phyloP scores from a whole-genome alignment of 2,888 invertebrate genomes.

The Fragum fragum region DNA sequence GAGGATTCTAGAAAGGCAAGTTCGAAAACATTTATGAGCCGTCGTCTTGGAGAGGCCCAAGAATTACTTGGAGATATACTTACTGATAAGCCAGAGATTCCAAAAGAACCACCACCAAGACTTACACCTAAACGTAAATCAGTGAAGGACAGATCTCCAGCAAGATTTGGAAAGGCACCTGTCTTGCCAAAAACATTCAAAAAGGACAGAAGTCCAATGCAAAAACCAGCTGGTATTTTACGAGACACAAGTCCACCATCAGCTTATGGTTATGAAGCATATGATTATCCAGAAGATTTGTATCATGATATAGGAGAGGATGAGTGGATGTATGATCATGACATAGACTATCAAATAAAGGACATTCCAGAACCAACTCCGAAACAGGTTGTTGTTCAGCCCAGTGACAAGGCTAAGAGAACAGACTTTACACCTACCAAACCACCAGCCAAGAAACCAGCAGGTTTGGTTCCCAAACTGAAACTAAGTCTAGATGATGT shows the following conservation, averaged over 20 bases:
- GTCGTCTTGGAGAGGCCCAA: conserved; percentile 78
- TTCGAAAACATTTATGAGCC: conserved; percentile 70
- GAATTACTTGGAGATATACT: conserved; percentile 79
- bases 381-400: conserved; percentile 32
- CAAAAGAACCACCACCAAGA: conserved; percentile 62
- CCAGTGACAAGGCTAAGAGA: conserved; percentile 1
- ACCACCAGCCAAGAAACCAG: conserved; percentile 36
- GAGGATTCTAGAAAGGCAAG: conserved; percentile 47
- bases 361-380: conserved; percentile 13
- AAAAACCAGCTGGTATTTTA: conserved; percentile 43
- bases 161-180: conserved; percentile 32
- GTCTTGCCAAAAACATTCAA: conserved; percentile 32
- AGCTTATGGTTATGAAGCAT: conserved; percentile 3
- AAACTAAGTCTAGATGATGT: conserved; percentile 60
- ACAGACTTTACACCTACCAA: conserved; percentile 11
- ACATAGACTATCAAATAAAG: neutral
- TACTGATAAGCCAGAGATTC: conserved; percentile 75
- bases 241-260: conserved; percentile 54
- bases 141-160: conserved; percentile 49
- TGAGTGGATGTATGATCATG: conserved; percentile 20
- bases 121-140: conserved; percentile 38
- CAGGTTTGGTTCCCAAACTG: conserved; percentile 56
- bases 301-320: conserved; percentile 37
- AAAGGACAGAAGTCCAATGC: conserved; percentile 11
- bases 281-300: conserved; percentile 35